phyloP scores from a whole-genome alignment of 2,888 invertebrate species.

The Homarus gammarus region DNA sequence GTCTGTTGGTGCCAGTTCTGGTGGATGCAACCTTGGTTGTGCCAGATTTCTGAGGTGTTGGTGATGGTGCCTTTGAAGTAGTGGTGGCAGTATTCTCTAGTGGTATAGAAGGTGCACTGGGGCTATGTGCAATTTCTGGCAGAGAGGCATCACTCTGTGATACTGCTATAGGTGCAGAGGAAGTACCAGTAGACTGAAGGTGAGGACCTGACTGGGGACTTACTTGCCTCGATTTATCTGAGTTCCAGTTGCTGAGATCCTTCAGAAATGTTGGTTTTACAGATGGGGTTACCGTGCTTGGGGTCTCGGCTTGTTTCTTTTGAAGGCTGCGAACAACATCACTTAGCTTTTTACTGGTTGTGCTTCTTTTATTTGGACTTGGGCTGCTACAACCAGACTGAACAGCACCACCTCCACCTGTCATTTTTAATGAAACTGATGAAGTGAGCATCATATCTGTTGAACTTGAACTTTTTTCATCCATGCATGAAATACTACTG shows the following conservation, averaged over 20 bases:
- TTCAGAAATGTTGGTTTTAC: constrained; percentile 73
- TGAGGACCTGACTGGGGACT: constrained; percentile 61
- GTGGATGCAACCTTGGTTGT: constrained; percentile 37
- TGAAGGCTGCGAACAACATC: constrained; percentile 74
- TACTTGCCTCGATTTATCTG: constrained; percentile 76
- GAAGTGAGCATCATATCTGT: not conserved
- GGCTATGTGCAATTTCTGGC: constrained; percentile 54
- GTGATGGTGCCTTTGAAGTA: constrained; percentile 49
- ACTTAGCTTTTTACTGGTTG: constrained; percentile 69
- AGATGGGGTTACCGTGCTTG: constrained; percentile 39
- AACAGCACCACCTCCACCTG: not conserved
- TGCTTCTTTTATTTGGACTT: constrained; percentile 32
- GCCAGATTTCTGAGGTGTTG: constrained; percentile 40
- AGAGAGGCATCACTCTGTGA: constrained; percentile 51
- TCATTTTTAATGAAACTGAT: not conserved
- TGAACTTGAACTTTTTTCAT: constrained; percentile 33
- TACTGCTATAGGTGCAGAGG: constrained; percentile 54
- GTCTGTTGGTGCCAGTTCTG: constrained; percentile 18
- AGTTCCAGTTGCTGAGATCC: constrained; percentile 57
- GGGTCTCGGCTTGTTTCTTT: constrained; percentile 73
- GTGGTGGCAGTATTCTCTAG: constrained; percentile 27
- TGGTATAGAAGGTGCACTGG: constrained; percentile 29
- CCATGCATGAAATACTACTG: constrained; percentile 23
- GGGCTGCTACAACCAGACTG: constrained; percentile 53
- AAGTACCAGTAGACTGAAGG: constrained; percentile 42